Percentiles rank a stretch among this genome's conserved stretches.
phyloP scores from a whole-genome alignment of 2,888 invertebrate genomes.

The Euphydryas editha region DNA sequence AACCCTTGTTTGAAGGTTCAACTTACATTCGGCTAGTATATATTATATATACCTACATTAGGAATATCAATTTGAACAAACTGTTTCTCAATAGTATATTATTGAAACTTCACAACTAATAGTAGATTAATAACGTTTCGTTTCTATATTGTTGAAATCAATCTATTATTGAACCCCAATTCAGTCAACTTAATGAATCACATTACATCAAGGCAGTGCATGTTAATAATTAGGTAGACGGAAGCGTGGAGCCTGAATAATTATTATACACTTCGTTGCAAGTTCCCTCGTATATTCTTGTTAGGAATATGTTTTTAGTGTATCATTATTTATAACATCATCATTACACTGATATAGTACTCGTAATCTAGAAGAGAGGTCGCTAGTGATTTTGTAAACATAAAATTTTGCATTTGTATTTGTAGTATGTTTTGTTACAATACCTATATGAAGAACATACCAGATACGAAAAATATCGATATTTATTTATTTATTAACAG shows the following conservation, averaged over 20 bases:
- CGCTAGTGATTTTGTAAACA: too few relatives aligned
- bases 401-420: too few relatives aligned
- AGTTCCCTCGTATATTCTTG: neutral
- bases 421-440: too few relatives aligned
- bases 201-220: neutral
- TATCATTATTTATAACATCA: neutral
- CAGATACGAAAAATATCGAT: too few relatives aligned
- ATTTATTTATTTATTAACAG: too few relatives aligned
- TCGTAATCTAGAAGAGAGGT: neutral
- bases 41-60: too few relatives aligned
- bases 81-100: neutral
- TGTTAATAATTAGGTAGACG: neutral
- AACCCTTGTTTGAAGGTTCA: too few relatives aligned
- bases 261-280: constrained; percentile 1
- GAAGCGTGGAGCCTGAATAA: constrained; percentile 2
- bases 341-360: neutral
- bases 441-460: too few relatives aligned
- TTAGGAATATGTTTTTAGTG: neutral
- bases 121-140: neutral
- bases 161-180: constrained; percentile 2
- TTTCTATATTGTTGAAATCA: neutral
- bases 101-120: neutral
- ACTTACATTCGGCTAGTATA: too few relatives aligned
- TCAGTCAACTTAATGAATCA: constrained; percentile 9
- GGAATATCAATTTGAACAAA: neutral